Conservation (phyloP, 2,113 vertebrate genomes). For the Vulpes lagopus region DNA sequence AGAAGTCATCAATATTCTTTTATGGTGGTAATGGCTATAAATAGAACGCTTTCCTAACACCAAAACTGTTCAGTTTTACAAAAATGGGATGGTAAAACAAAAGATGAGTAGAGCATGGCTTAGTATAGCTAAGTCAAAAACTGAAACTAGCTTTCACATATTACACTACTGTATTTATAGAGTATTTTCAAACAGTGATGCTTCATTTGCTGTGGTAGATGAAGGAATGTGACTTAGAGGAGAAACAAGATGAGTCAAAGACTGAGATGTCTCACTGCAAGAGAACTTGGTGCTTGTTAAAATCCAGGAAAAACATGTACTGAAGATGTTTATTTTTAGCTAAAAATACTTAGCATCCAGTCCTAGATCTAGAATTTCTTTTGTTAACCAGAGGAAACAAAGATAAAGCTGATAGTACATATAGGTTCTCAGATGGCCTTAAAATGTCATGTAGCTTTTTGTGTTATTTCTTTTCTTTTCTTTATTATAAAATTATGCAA, state of each 20-base stretch:
- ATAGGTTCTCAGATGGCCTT: neutral
- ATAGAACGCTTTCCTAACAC: neutral
- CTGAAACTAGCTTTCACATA: neutral
- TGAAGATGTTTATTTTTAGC: neutral
- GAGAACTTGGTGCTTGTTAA: conserved; percentile 31
- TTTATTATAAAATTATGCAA: neutral
- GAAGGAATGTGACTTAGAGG: neutral
- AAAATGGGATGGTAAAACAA: neutral
- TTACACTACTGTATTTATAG: neutral
- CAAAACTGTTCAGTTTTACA: conserved; percentile 27
- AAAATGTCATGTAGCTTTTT: conserved; percentile 19
- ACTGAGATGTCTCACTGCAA: neutral
- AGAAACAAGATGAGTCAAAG: conserved; percentile 27
- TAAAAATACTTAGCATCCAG: conserved; percentile 32
- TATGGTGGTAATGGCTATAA: neutral
- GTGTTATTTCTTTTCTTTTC: neutral
- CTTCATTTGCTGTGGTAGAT: neutral
- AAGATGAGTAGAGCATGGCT: neutral
- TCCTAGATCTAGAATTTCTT: conserved; percentile 43
- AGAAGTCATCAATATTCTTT: neutral
- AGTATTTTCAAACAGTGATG: neutral
- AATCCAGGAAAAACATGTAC: conserved; percentile 13
- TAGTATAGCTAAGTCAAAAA: neutral
- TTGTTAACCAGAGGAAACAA: neutral
- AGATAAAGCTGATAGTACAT: neutral